Base-by-base conservation (phyloP, 2,113 vertebrate genomes). In the Hucho hucho region DNA sequence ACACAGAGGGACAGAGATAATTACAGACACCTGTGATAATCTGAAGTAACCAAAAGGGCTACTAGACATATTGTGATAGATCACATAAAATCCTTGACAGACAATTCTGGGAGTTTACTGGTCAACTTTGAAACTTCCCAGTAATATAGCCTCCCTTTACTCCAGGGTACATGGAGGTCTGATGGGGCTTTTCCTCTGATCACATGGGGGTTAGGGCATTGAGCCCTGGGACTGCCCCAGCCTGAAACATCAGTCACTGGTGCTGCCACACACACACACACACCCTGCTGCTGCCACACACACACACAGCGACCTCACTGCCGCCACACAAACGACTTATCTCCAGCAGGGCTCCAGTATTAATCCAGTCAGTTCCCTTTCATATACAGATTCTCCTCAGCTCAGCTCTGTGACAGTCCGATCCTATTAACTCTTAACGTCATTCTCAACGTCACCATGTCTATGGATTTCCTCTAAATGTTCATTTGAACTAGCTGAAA, bases 381-480 rank as follows among this genome's bases (percentile, higher is more conserved):
- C 20, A 76, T 85, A 77, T 74, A 70, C 61, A 78, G 70, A 79
- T 70, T 79, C 66, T 63, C 65, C 66, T 43, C 37, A 81, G 47
- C 74, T 53, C 13, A 53, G 49, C 49, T 18, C 49, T 53, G 49
- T 75, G 70, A 6, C 46, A 72, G 83, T 79, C 73, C 47, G 66
- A 86, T 80, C 79, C 85, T 78, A 74, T 88, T 86, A 83, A 70
- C 6, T 70, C 76, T 74, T 79, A 84, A 81, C 76, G 59, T 77
- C 47, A 79, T 61, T 46, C 69, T 75, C 80, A 76, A 69, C 22
- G 0, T n/a, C 6, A n/a, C 49, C n/a, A 16, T 1, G 37, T 75
- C 64, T 72, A 69, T 63, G 69, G 64, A 78, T 18, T 69, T 64
- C 22, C n/a, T 0, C 49, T 53, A 53, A 53, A 53, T 53, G 16